A percentile compares a stretch with the other conserved stretches of the same genome.
Conservation (phyloP, 2,888 invertebrate species). For the Thecocarcelia acutangulata region DNA sequence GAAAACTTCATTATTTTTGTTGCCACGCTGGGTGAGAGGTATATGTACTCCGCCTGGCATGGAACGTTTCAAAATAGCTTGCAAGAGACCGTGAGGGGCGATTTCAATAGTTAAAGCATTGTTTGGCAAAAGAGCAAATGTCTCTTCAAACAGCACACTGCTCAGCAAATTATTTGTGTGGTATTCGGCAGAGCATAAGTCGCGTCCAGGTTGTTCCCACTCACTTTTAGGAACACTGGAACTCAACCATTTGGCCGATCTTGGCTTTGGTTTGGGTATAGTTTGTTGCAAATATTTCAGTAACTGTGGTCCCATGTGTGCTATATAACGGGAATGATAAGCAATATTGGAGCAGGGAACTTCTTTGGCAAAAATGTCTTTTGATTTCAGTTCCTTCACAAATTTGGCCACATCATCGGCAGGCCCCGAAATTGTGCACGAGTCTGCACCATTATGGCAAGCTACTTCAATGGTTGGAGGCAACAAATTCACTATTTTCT, state of each 20-base stretch:
- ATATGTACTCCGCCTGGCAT: constrained; percentile 83
- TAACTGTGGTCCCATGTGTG: constrained; percentile 85
- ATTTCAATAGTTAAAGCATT: constrained; percentile 86
- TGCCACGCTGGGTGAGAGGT: constrained; percentile 84
- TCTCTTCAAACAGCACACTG: constrained; percentile 84
- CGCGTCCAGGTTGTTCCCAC: constrained; percentile 86
- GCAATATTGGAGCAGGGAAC: constrained; percentile 93
- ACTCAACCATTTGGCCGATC: constrained; percentile 91
- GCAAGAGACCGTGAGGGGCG: constrained; percentile 86
- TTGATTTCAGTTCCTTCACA: constrained; percentile 84
- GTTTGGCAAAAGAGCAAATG: constrained; percentile 83
- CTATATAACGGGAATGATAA: constrained; percentile 92
- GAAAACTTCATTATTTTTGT: constrained; percentile 80
- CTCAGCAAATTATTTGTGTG: constrained; percentile 91
- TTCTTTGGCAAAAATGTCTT: constrained; percentile 89
- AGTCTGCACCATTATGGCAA: constrained; percentile 92
- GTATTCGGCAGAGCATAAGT: constrained; percentile 89
- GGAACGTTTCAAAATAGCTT: constrained; percentile 85
- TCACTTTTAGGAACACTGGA: constrained; percentile 87
- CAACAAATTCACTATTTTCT: constrained; percentile 83
- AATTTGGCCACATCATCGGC: constrained; percentile 85
- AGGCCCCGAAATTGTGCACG: constrained; percentile 94
- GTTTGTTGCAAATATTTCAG: constrained; percentile 85
- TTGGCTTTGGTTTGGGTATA: constrained; percentile 85
- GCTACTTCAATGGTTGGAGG: constrained; percentile 90